Evolutionary conservation across 2,888 invertebrate species (phyloP), one percentile per base, ranked within the genome.

Genomic region (Smittia aterrima): DNA sequence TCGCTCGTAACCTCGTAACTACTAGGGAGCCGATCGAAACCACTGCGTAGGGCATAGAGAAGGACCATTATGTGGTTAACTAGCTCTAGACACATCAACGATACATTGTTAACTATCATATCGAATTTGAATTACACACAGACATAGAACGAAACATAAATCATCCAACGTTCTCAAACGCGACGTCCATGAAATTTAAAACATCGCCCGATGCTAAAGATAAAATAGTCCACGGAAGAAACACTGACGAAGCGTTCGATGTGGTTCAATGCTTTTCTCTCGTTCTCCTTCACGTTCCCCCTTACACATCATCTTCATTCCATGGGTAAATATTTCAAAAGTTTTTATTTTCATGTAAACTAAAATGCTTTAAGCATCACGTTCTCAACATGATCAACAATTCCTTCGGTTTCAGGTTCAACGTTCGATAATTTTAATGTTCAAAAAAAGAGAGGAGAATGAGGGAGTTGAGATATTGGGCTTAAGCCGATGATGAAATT

Each of bases 341-440:
- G 3, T 58, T 18, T 58, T 38, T 38, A 9, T 38, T 38, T 58
- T 20, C 58, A 58, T 58, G 47, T 47, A 47, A 47, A 47, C 47
- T 47, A 47, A 47, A 32, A 47, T 47, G 16, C 11, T 47, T 2
- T 3, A n/a, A 47, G 47, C 47, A 47, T 47, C 38, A 38, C 9
- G 9, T 38, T 38, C 9, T 38, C 47, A n/a, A 47, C 47, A 47
- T 47, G 4, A 47, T 32, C 32, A 32, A 32, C 32, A 32, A 2
- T n/a, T 47, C 47, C 4, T 58, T n/a, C n/a, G 4, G 3, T 20
- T 58, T 58, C 58, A 20, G 18, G 58, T 18, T 58, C 58, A 58
- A 58, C 22, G 58, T 58, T 58, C 58, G 58, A 58, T 58, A 58
- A 58, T 58, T 58, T 58, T 22, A 18, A 18, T 20, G 58, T 58